Conservation (phyloP, 2,797 vertebrate species). For the Sebastes minor region DNA sequence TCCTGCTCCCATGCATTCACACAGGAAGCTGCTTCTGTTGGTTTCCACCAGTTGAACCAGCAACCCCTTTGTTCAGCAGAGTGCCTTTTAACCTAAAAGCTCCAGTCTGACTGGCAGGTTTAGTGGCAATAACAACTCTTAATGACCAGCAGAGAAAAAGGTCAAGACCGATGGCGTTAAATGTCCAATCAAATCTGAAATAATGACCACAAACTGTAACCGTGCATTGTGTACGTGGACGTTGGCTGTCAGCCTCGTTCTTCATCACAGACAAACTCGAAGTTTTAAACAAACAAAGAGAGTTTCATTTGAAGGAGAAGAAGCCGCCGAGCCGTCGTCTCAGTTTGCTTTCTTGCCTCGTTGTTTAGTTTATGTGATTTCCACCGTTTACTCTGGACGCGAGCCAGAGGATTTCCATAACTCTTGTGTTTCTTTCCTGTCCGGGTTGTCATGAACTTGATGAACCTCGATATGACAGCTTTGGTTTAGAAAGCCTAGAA, state of each 20-base stretch:
- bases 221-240: slow-evolving; percentile 11
- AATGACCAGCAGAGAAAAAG: not conserved
- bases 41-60: no score
- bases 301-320: slow-evolving; percentile 7
- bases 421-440: slow-evolving; percentile 13
- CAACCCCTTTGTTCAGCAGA: not conserved
- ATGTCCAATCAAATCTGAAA: not conserved
- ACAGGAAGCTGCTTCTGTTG: no score
- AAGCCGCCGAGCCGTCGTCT: not conserved
- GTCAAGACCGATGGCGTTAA: not conserved
- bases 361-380: slow-evolving; percentile 36
- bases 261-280: not conserved
- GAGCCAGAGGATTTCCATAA: slow-evolving; percentile 13
- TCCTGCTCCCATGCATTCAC: no score
- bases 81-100: not conserved
- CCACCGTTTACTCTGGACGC: slow-evolving; percentile 26
- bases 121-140: not conserved
- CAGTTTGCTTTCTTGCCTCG: slow-evolving; percentile 6
- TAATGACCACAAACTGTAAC: not conserved
- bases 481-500: not conserved
- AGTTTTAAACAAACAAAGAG: not conserved
- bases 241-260: slow-evolving; percentile 1
- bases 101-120: not conserved
- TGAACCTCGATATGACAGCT: slow-evolving; percentile 9
- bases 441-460: slow-evolving; percentile 3